Evolutionary conservation across 2,888 invertebrate genomes (phyloP).

Genomic region (Cerceris ruficornis): DNA sequence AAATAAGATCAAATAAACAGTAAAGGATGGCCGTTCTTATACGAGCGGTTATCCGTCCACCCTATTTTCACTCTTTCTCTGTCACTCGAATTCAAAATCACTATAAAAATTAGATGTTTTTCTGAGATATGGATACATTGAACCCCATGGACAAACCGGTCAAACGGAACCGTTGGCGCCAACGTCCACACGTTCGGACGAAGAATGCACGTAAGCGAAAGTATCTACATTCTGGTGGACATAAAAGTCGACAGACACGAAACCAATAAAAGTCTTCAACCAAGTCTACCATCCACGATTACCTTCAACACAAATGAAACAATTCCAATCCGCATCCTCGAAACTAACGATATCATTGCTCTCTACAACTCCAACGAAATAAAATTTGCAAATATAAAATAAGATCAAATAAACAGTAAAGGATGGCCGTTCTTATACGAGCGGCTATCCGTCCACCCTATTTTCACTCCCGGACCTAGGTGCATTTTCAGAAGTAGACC

Average conservation of each 20-base stretch:
- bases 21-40: background rate
- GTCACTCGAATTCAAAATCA: no score
- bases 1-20: background rate
- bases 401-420: background rate
- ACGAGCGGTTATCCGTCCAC: background rate
- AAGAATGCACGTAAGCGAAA: constrained; percentile 28
- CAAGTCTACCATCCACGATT: background rate
- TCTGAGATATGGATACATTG: constrained; percentile 34
- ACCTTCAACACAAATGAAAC: background rate
- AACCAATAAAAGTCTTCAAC: constrained; percentile 28
- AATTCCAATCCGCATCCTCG: background rate
- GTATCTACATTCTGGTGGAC: constrained; percentile 30
- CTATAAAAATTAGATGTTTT: constrained; percentile 24
- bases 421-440: background rate
- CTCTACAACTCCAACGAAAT: background rate
- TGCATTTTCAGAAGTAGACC: constrained; percentile 38
- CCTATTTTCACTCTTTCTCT: background rate
- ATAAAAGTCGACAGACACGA: constrained; percentile 49
- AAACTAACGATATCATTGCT: background rate
- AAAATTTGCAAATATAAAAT: background rate
- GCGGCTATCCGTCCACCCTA: background rate
- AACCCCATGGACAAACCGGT: constrained; percentile 3
- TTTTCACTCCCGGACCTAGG: background rate
- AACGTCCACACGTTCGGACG: constrained; percentile 36
- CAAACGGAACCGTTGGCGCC: constrained; percentile 46